Base-by-base conservation (phyloP, 2,797 vertebrate genomes). In the Numenius phaeopus region DNA sequence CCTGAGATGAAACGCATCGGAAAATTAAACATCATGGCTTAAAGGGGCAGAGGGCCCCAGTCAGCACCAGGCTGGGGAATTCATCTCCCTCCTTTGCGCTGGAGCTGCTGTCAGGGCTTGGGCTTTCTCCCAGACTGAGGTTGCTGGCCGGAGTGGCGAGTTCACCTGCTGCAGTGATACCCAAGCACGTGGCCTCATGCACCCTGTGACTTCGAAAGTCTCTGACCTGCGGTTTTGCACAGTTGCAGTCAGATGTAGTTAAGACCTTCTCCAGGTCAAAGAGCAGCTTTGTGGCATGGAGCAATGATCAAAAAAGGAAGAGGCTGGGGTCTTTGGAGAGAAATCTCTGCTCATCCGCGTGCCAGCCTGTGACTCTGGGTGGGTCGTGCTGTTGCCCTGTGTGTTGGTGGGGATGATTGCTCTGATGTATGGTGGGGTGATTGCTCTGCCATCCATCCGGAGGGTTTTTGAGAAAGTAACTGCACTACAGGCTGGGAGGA, bases 141-240 rank as follows among this genome's bases (percentile, higher is more conserved):
- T 2, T 52, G 47, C 80, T 67, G 73, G 30, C 69, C 0, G 0
- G 23, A 47, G 47, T 6, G 1, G 39, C 1, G 3, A 73, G 32
- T 26, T 83, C 34, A 40, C n/a, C 55, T 26, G 30, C 32, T 46
- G 2, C 5, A 44, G 29, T 23, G 62, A 32, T 65, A 44, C 3
- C n/a, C 0, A 2, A 4, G n/a, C 58, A 34, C 0, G 0, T 16
- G 39, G 47, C 79, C 84, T 78, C 0, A 0, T 0, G 50, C 11
- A 1, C 0, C 0, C 47, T 47, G 15, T 7, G 39, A 50, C 54
- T 81, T 58, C 0, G 1, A 54, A 50, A 5, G 18, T 50, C 30
- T 32, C 37, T 21, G 27, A 32, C 50, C 37, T 75, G 39, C 32
- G 66, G 24, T 47, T 76, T 73, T 80, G 59, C 54, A 15, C 21